Evolutionary conservation across 2,113 vertebrate species (phyloP), one percentile per base, ranked within the genome.

Genomic region (Arenaria interpres): DNA sequence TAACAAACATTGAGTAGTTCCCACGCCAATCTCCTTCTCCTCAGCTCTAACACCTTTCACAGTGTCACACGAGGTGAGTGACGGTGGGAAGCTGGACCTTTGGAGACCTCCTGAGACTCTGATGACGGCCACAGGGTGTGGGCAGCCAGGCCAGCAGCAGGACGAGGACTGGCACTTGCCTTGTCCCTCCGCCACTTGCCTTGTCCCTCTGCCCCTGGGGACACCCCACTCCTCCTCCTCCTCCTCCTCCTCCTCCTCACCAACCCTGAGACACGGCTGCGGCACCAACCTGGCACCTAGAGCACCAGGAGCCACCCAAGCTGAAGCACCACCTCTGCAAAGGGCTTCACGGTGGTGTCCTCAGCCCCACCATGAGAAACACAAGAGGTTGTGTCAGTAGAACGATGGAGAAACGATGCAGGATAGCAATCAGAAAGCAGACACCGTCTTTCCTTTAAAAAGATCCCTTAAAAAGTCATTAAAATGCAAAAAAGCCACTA

Each of bases 51-150:
- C 0, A 1, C 67, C 78, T 80, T 80, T 75, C 64, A 11, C 3
- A 18, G n/a, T 35, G 35, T 50, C 81, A 78, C 50, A 18, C 3
- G 16, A 63, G 68, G 43, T 5, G 54, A 79, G 35, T 22, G 85
- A 57, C 3, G 4, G 71, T 4, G 32, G 50, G 57, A 76, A 72
- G 73, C 32, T 4, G 22, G 90, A 60, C n/a, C 59, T 69, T 28
- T 79, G 72, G 73, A 63, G 77, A 22, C 53, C 76, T 37, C 56
- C 51, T 6, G 7, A 66, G 66, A 24, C 41, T 78, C 73, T 39
- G 1, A 0, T 30, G 88, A 30, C 1, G 6, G 60, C 30, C 0
- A 0, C 59, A 66, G 28, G 1, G 0, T 2, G 0, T 24, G 68
- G 20, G 8, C 9, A 80, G 75, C 57, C 63, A 45, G 1, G 9